Percentiles rank a stretch among this genome's conserved stretches.
These are phyloP conservation scores for Monodelphis domestica DNA, from an alignment of 2,797 vertebrate species.

Conservation along the genomic window DNA sequence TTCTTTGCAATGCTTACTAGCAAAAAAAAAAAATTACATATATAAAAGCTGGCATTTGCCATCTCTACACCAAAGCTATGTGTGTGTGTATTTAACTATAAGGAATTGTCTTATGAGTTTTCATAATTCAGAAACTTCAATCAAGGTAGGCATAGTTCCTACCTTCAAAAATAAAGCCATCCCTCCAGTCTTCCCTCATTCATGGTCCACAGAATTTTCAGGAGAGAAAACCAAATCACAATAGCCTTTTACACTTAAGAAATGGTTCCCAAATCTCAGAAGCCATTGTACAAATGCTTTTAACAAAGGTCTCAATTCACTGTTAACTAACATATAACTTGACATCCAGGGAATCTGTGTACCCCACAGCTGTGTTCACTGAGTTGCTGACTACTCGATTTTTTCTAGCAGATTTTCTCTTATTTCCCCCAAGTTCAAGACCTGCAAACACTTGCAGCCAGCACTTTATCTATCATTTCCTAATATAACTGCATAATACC, in stretches of 20 bases:
- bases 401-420: background rate
- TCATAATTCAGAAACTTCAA: background rate
- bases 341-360: background rate
- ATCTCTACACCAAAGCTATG: background rate
- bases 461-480: background rate
- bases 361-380: background rate
- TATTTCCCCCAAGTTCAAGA: background rate
- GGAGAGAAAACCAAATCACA: background rate
- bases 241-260: background rate
- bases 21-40: background rate
- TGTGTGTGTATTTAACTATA: constrained; percentile 4
- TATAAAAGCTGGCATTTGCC: background rate
- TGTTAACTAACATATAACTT: background rate
- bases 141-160: background rate
- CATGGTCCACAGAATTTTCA: background rate
- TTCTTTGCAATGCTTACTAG: constrained; percentile 22
- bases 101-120: background rate
- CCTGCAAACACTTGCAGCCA: background rate
- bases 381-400: background rate
- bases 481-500: background rate
- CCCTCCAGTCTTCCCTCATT: background rate
- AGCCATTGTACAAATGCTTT: background rate
- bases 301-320: background rate
- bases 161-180: constrained; percentile 3
- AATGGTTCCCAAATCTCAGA: constrained; percentile 20